Evolutionary conservation across 1,140 invertebrate species (phyloP), one percentile per base, ranked within the genome.

Genomic region (Zaprionus capensis): DNA sequence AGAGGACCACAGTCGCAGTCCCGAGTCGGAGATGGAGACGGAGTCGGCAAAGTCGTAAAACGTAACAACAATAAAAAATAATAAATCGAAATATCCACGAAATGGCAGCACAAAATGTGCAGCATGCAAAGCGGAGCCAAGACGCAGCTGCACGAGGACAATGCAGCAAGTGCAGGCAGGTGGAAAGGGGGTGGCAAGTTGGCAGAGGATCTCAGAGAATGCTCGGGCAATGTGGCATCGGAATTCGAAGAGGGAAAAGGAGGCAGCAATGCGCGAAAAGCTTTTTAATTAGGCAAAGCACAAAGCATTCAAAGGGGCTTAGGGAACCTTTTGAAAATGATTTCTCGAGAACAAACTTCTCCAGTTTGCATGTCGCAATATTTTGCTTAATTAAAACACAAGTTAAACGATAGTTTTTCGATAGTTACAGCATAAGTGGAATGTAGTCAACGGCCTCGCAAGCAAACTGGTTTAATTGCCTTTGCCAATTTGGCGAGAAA

Each of bases 61-160:
- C 90, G 90, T 91, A 91, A 91, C 82, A 84, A 90, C 91, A 91
- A 91, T 91, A 91, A 91, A 87, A 91, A 91, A 91, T 91, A 91
- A 91, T 91, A 91, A 90, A 90, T 91, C 88, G 88, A 91, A 91
- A 91, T 91, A 91, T 91, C 78, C 90, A 86, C 84, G 91, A 88
- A 91, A 91, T 82, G 86, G 79, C 75, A 78, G 73, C 78, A 57
- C 64, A 77, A 83, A 88, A 76, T 84, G 85, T 74, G 81, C 83
- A 46, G 74, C 58, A 82, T 86, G 79, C 82, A 80, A 90, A 87
- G 71, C 46, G 46, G 46, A 51, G 46, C 46, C 20, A 24, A 20
- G 46, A 79, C 64, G 78, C 76, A 76, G 65, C 56, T 55, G 76
- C 74, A 76, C 63, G 58, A 71, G 74, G 66, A 69, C 63, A 53